phyloP scores from a whole-genome alignment of 1,140 invertebrate genomes.

The Tetragonula clypearis region DNA sequence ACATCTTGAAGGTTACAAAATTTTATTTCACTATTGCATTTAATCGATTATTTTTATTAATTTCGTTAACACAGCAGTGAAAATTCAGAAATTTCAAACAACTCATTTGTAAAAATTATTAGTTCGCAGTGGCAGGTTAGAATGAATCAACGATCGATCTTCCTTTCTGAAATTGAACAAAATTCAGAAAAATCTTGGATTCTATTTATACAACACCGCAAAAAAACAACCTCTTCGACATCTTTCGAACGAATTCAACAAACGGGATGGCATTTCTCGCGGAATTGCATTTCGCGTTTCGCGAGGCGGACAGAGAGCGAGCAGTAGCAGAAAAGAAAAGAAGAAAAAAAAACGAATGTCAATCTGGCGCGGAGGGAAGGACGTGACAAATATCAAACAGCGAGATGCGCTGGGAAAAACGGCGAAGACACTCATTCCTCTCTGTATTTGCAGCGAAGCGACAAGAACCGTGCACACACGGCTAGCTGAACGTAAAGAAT shows the following conservation, averaged over 20 bases:
- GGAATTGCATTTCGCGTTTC: slow-evolving; percentile 44
- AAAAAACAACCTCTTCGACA: neutral
- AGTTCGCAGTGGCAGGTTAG: too few species aligned
- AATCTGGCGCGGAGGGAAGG: slow-evolving; percentile 5
- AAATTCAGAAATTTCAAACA: too few species aligned
- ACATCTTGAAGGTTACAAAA: too few species aligned
- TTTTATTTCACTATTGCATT: too few species aligned
- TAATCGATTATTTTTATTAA: too few species aligned
- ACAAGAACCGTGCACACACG: slow-evolving; percentile 12
- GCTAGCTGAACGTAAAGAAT: slow-evolving; percentile 19
- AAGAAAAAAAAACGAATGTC: slow-evolving; percentile 22
- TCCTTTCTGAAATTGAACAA: neutral
- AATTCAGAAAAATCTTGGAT: neutral
- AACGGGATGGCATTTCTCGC: neutral
- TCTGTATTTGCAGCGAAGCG: neutral
- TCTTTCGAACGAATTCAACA: slow-evolving; percentile 7
- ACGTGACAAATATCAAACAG: slow-evolving; percentile 40
- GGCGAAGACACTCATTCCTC: neutral
- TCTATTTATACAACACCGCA: too few species aligned
- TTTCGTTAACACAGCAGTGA: too few species aligned
- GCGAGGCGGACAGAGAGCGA: neutral
- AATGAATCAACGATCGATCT: too few species aligned
- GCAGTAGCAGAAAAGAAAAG: neutral
- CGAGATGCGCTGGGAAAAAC: neutral
- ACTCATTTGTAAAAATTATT: too few species aligned